A percentile compares a stretch with the other conserved stretches of the same genome.
Conservation (phyloP, 2,113 vertebrate species). For the Calypte anna region DNA sequence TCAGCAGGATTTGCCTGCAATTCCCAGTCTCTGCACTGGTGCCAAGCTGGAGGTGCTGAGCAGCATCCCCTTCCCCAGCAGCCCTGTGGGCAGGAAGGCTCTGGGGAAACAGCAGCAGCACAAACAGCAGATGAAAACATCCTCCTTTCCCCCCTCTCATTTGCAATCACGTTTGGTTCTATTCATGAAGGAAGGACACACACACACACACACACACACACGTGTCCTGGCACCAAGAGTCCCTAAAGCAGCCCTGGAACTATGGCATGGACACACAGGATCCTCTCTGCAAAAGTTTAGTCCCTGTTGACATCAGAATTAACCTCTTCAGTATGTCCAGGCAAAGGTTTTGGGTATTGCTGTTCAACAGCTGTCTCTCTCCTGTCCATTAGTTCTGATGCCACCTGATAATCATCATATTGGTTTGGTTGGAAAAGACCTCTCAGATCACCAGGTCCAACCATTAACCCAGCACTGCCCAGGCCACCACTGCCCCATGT, state of each 20-base stretch:
- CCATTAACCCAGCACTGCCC: too few species aligned
- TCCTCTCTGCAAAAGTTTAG: not conserved
- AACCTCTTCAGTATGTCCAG: accelerated
- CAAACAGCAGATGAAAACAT: not conserved
- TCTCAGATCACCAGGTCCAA: too few species aligned
- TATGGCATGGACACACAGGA: accelerated
- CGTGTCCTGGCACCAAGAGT: accelerated
- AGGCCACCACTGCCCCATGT: too few species aligned
- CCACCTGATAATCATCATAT: too few species aligned
- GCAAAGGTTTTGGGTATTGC: not conserved
- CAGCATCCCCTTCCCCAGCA: not conserved
- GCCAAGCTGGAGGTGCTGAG: not conserved
- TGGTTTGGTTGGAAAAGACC: too few species aligned
- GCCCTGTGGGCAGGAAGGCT: slow-evolving; percentile 17
- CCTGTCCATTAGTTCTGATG: not conserved
- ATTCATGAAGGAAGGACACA: not conserved
- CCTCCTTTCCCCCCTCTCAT: not conserved
- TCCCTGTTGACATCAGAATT: not conserved
- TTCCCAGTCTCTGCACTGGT: not conserved
- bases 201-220: too few species aligned
- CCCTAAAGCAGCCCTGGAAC: not conserved
- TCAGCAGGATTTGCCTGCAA: not conserved
- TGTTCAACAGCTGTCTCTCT: accelerated
- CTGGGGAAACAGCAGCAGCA: not conserved
- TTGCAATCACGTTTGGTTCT: not conserved